Conservation (phyloP, 2,888 invertebrate species). For the Macrosoma leucophasiata region DNA sequence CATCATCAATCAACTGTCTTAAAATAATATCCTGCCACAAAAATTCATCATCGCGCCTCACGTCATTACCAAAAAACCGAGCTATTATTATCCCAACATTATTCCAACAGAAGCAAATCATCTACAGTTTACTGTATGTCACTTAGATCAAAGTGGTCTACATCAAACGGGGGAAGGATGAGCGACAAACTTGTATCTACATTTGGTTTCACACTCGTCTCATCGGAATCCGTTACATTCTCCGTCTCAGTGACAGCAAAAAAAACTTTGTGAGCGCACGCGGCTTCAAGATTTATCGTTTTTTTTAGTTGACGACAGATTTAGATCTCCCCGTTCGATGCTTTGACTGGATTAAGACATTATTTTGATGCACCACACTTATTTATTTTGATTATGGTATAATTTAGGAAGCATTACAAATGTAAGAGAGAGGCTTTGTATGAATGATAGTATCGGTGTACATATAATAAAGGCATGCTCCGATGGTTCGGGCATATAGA, state of each 20-base stretch:
- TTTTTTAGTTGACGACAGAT: constrained; percentile 62
- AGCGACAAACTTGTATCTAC: constrained; percentile 37
- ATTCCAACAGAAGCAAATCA: constrained; percentile 53
- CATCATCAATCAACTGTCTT: too few species aligned
- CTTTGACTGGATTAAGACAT: constrained; percentile 17
- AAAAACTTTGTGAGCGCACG: constrained; percentile 20
- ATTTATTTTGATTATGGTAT: too few species aligned
- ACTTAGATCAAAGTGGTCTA: constrained; percentile 63
- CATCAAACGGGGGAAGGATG: constrained; percentile 57
- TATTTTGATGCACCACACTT: too few species aligned
- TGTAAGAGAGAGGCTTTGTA: too few species aligned
- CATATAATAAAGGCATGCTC: too few species aligned
- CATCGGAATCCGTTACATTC: constrained; percentile 28
- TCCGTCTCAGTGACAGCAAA: constrained; percentile 26
- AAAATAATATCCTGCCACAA: too few species aligned
- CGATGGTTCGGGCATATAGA: too few species aligned
- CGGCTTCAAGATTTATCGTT: constrained; percentile 33
- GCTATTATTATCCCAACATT: constrained; percentile 56
- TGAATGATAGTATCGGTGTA: too few species aligned
- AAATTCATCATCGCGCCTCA: constrained; percentile 42
- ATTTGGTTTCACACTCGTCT: constrained; percentile 26
- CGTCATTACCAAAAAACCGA: too few species aligned
- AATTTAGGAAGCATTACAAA: too few species aligned
- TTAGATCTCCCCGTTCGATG: constrained; percentile 27
- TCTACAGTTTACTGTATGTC: constrained; percentile 64